Percentiles rank a stretch among this genome's conserved stretches.
phyloP scores from a whole-genome alignment of 2,113 vertebrate genomes.

The Carassius carassius region DNA sequence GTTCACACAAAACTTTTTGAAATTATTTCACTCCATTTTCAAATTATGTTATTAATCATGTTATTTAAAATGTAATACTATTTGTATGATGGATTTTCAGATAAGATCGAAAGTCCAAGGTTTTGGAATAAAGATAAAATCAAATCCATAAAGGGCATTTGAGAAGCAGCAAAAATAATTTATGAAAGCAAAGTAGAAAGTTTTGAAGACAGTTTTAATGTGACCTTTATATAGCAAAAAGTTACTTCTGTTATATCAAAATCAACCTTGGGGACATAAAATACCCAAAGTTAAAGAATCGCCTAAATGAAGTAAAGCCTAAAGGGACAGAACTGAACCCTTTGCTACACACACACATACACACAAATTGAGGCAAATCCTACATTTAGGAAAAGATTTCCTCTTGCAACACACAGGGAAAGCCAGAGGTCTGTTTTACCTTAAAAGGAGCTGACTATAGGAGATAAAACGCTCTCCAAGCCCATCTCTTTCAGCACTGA shows the following conservation, averaged over 20 bases:
- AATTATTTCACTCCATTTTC: too few relatives aligned
- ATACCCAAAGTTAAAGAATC: neutral
- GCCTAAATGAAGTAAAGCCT: neutral
- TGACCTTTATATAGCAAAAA: neutral
- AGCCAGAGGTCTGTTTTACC: constrained; percentile 68
- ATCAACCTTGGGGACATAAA: neutral
- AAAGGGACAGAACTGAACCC: neutral
- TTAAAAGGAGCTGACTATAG: constrained; percentile 69
- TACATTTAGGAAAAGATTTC: constrained; percentile 62
- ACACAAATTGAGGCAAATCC: constrained; percentile 56
- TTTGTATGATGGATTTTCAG: neutral
- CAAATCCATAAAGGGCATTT: neutral
- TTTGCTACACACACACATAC: neutral
- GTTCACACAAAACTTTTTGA: too few relatives aligned
- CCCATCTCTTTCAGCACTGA: constrained; percentile 39
- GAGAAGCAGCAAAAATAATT: neutral
- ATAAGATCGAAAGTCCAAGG: neutral
- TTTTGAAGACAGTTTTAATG: neutral
- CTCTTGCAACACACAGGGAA: constrained; percentile 61
- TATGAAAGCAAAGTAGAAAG: neutral
- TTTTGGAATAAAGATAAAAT: neutral
- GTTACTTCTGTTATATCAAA: neutral
- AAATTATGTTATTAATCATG: too few relatives aligned
- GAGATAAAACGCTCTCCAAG: constrained; percentile 48
- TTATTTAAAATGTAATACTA: neutral